Evolutionary conservation across 2,113 vertebrate genomes (phyloP).

Genomic region (Synchiropus splendidus): DNA sequence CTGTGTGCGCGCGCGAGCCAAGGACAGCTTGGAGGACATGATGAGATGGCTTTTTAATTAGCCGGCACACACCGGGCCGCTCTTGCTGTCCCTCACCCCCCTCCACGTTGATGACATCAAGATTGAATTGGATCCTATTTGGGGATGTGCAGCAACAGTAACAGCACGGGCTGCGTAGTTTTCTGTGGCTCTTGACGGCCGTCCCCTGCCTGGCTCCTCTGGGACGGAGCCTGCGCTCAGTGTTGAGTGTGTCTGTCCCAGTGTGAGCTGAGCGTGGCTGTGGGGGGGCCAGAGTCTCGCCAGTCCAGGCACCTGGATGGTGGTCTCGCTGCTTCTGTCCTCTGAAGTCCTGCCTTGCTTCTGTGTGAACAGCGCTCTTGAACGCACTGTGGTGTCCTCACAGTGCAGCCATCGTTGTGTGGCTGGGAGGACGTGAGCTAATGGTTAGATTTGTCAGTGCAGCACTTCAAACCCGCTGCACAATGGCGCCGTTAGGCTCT

Average conservation of each 20-base stretch:
- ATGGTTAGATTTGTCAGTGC: neutral
- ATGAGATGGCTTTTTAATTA: conserved; percentile 76
- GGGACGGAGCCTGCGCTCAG: conserved; percentile 24
- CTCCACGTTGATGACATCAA: conserved; percentile 56
- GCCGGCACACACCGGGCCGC: conserved; percentile 48
- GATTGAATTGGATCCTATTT: conserved; percentile 66
- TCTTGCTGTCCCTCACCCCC: conserved; percentile 41
- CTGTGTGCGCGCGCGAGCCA: conserved; percentile 79
- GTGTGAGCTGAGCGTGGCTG: no score
- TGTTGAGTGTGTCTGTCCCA: conserved; percentile 3
- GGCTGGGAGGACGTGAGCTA: neutral
- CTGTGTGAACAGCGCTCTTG: no score
- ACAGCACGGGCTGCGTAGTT: conserved; percentile 38
- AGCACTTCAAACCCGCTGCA: no score
- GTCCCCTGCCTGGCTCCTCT: conserved; percentile 32
- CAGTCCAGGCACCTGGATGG: no score
- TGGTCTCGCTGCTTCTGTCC: no score
- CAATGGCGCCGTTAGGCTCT: no score
- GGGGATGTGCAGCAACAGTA: conserved; percentile 55
- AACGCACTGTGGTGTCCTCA: no score
- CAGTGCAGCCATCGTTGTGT: neutral
- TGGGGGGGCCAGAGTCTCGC: no score
- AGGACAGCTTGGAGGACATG: conserved; percentile 84
- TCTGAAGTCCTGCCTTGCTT: no score
- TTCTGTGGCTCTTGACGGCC: conserved; percentile 60